These are phyloP conservation scores for Achatina immaculata DNA, from an alignment of 1,140 invertebrate species.

Conservation along the genomic window DNA sequence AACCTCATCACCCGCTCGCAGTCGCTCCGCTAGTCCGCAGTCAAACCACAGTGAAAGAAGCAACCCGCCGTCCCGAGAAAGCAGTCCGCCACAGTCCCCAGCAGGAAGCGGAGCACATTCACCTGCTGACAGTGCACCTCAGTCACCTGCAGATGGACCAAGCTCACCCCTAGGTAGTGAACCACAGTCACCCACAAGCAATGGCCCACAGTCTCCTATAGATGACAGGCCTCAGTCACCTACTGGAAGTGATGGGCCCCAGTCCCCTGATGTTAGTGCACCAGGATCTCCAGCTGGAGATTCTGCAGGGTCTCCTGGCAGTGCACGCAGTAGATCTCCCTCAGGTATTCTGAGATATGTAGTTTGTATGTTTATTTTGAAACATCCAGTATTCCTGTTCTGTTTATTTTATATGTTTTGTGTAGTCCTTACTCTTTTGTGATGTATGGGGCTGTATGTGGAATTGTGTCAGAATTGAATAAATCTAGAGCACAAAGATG, in stretches of 20 bases:
- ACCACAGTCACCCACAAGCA: not conserved
- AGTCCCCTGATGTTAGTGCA: conserved; percentile 23
- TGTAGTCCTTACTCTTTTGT: no score
- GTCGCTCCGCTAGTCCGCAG: no score
- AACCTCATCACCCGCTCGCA: conserved; percentile 14
- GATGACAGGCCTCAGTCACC: not conserved
- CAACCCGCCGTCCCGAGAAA: conserved; percentile 33
- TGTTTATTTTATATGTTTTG: no score
- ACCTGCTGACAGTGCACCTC: conserved; percentile 36
- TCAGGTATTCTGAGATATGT: conserved; percentile 43
- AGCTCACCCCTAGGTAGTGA: not conserved
- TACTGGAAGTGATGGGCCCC: conserved; percentile 8
- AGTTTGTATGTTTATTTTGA: no score
- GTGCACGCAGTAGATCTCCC: conserved; percentile 41
- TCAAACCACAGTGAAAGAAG: conserved; percentile 5
- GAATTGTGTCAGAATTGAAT: no score
- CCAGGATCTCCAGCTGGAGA: conserved; percentile 35
- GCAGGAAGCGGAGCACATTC: conserved; percentile 35
- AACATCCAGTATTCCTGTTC: no score
- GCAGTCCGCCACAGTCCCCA: no score
- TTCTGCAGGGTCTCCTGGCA: conserved; percentile 34
- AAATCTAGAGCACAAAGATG: no score
- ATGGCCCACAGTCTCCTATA: not conserved
- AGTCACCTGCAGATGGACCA: conserved; percentile 38
- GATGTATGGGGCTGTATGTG: no score